Conservation (phyloP, 2,113 vertebrate genomes). For the Charadrius vociferus region DNA sequence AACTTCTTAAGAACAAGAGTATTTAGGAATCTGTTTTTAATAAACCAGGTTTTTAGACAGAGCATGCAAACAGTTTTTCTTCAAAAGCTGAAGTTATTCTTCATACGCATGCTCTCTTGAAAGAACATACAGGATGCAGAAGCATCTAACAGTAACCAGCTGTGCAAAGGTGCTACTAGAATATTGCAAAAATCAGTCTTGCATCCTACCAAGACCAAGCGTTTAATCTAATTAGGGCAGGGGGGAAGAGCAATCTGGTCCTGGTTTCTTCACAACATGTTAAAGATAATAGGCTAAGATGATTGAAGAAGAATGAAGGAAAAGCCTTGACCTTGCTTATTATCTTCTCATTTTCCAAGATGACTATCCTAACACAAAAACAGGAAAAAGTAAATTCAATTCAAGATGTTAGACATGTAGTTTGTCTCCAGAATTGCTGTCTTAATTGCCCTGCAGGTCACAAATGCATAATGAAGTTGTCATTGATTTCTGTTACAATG, state of each 20-base stretch:
- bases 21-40: neutral
- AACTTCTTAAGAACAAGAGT: neutral
- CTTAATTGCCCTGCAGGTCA: neutral
- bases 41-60: neutral
- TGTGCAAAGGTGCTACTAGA: neutral
- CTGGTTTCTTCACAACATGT: neutral
- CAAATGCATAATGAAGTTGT: constrained; percentile 8
- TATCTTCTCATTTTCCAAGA: constrained; percentile 8
- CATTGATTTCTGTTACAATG: constrained; percentile 8
- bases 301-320: neutral
- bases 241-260: neutral
- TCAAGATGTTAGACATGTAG: neutral
- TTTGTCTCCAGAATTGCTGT: neutral
- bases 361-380: neutral
- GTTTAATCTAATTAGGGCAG: neutral
- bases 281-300: neutral
- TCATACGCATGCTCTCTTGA: neutral
- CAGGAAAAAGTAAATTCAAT: neutral
- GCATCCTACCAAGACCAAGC: neutral
- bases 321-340: neutral
- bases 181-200: neutral
- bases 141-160: neutral
- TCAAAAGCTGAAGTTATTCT: neutral
- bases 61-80: neutral
- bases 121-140: neutral